These are phyloP conservation scores for Drosophila borealis DNA, from an alignment of 2,888 invertebrate species.

Conservation along the genomic window DNA sequence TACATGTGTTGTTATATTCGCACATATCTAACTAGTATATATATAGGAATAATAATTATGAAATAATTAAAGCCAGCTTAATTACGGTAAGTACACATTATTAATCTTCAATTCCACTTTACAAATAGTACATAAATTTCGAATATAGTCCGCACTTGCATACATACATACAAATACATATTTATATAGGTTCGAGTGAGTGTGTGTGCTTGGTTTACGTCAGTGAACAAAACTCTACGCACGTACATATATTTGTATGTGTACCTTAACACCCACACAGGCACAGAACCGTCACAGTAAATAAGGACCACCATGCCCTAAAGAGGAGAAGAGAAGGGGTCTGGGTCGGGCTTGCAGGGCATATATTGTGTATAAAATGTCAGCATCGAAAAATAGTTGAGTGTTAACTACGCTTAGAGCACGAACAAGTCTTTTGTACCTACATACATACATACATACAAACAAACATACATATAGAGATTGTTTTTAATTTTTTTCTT, in stretches of 20 bases:
- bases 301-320: neutral
- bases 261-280: slow-evolving; percentile 35
- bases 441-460: neutral
- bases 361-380: neutral
- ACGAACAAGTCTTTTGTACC: slow-evolving; percentile 46
- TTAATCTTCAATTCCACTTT: neutral
- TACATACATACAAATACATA: neutral
- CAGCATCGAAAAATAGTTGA: neutral
- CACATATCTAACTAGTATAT: neutral
- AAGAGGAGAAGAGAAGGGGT: neutral
- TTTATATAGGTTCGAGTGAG: neutral
- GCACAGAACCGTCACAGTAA: slow-evolving; percentile 4
- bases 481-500: no score
- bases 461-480: neutral
- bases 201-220: neutral
- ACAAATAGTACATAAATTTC: neutral
- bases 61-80: slow-evolving; percentile 1
- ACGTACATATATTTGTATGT: slow-evolving; percentile 1
- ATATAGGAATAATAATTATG: neutral
- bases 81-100: slow-evolving; percentile 13
- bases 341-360: neutral
- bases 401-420: neutral
- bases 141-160: neutral
- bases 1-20: neutral
- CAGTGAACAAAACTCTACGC: neutral